Evolutionary conservation across 1,140 invertebrate genomes (phyloP).

Genomic region (Wasmannia auropunctata): DNA sequence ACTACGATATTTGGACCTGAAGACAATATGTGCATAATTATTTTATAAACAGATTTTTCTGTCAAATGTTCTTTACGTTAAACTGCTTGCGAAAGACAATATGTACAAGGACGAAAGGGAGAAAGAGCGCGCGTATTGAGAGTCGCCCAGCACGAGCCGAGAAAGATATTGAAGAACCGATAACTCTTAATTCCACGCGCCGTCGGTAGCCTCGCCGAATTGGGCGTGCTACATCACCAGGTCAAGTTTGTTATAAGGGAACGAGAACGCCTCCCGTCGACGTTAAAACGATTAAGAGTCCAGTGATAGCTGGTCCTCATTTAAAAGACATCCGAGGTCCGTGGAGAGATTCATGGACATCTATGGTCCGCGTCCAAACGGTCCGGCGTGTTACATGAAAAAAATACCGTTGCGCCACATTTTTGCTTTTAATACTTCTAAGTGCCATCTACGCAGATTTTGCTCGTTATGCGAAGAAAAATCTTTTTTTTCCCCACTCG

Average conservation of each 20-base stretch:
- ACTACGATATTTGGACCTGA: not conserved
- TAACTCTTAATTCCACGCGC: conserved; percentile 28
- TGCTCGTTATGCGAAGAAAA: not conserved
- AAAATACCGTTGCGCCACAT: not conserved
- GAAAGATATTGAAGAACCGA: conserved; percentile 31
- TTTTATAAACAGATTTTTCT: not conserved
- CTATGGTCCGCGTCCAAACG: too few relatives aligned
- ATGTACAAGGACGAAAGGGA: conserved; percentile 15
- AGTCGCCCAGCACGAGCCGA: not conserved
- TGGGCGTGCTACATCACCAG: not conserved
- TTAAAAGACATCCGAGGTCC: not conserved
- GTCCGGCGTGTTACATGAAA: too few relatives aligned
- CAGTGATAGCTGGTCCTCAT: not conserved
- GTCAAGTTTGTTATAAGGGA: conserved; percentile 19
- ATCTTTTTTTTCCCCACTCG: not conserved
- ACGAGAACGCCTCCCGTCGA: not conserved
- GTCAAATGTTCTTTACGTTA: not conserved
- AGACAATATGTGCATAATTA: not conserved
- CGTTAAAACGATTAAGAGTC: conserved; percentile 19
- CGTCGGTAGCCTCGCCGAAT: conserved; percentile 21
- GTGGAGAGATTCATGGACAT: not conserved
- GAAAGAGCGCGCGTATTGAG: not conserved
- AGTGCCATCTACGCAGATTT: not conserved
- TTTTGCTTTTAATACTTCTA: not conserved
- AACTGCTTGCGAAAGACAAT: not conserved